Evolutionary conservation across 2,797 vertebrate species (phyloP).

Genomic region (Iguana delicatissima): DNA sequence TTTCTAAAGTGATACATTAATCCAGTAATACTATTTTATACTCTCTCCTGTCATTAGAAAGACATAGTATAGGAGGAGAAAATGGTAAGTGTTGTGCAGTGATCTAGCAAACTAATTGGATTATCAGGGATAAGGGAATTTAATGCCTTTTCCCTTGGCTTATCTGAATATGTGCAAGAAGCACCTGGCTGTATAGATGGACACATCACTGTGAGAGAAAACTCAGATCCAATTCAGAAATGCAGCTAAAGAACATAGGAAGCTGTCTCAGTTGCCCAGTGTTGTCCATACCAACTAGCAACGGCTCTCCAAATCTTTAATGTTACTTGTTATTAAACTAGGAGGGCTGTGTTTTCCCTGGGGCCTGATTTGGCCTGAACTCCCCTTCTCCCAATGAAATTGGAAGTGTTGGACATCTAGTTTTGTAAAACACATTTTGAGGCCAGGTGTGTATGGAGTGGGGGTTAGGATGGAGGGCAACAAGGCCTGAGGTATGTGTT

Average conservation of each 20-base stretch:
- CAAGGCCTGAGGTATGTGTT: no score
- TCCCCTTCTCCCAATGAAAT: no score
- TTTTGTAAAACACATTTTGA: no score
- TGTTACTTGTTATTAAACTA: background rate
- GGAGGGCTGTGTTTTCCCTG: no score
- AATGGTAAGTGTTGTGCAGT: background rate
- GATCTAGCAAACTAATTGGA: slow-evolving; percentile 52
- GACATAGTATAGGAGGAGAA: background rate
- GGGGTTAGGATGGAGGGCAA: no score
- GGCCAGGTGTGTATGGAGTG: no score
- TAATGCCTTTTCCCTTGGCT: slow-evolving; percentile 53
- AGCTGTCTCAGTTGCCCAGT: background rate
- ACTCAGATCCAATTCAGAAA: slow-evolving; percentile 52
- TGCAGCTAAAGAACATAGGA: background rate
- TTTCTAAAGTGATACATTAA: slow-evolving; percentile 51
- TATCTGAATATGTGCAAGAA: slow-evolving; percentile 26
- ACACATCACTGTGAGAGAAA: slow-evolving; percentile 46
- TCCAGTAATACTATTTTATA: slow-evolving; percentile 45
- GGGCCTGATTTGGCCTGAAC: no score
- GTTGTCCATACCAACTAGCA: background rate
- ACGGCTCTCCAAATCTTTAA: no score
- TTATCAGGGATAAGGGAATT: slow-evolving; percentile 35
- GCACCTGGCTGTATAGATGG: slow-evolving; percentile 30
- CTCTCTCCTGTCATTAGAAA: slow-evolving; percentile 29
- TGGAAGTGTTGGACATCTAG: no score